Evolutionary conservation across 53 echinoderm and acorn worm species (phyloP).

Genomic region (Crossaster papposus): DNA sequence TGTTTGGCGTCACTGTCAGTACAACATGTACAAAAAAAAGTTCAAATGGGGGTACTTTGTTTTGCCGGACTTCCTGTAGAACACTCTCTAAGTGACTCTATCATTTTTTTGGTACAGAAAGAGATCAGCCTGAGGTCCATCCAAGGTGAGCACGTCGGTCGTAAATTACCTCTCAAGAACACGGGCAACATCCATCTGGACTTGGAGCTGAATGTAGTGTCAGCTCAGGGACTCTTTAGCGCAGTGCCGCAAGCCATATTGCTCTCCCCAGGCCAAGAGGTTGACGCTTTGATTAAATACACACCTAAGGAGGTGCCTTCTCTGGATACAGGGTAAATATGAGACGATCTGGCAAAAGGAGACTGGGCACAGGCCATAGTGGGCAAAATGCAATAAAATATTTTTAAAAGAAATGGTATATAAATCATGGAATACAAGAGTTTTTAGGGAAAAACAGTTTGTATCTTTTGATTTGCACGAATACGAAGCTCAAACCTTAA

Average conservation of each 20-base stretch:
- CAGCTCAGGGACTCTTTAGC: conserved; percentile 70
- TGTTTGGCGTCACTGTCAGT: no score
- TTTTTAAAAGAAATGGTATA: no score
- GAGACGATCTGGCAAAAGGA: no score
- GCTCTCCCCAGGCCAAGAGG: conserved; percentile 75
- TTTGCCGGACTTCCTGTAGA: no score
- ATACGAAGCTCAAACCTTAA: no score
- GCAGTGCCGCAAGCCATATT: conserved; percentile 70
- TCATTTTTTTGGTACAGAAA: conserved; percentile 6
- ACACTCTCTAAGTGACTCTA: no score
- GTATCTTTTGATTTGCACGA: no score
- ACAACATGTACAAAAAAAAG: no score
- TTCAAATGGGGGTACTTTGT: neutral
- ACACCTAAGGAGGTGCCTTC: conserved; percentile 77
- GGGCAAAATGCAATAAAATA: no score
- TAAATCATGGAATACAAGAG: no score
- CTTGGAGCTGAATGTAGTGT: conserved; percentile 67
- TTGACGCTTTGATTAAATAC: conserved; percentile 75
- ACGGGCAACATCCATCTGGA: conserved; percentile 80
- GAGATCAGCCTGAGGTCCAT: conserved; percentile 46
- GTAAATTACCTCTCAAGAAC: conserved; percentile 81
- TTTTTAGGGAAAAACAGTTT: no score
- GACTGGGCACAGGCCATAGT: no score
- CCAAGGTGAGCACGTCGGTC: conserved; percentile 38
- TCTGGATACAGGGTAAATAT: conserved; percentile 73